phyloP scores from a whole-genome alignment of 2,113 vertebrate species.

The Python bivittatus region DNA sequence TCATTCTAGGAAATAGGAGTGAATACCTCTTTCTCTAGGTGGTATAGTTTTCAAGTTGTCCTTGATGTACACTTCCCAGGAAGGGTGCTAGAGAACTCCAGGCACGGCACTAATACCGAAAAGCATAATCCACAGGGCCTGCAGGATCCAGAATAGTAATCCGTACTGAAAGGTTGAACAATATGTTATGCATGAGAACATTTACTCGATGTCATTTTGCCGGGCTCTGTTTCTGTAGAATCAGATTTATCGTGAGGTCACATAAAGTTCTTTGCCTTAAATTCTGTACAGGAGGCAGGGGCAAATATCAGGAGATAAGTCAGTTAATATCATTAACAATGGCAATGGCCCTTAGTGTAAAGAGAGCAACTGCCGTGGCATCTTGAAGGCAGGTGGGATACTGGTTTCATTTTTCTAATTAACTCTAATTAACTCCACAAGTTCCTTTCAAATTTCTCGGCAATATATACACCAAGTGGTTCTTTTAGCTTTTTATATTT shows the following conservation, averaged over 20 bases:
- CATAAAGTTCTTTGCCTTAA: background rate
- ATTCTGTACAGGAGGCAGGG: background rate
- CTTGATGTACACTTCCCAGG: conserved; percentile 60
- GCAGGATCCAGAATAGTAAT: background rate
- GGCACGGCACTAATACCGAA: conserved; percentile 46
- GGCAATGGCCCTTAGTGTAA: background rate
- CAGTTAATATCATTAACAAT: background rate
- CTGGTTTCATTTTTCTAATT: background rate
- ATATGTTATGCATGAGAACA: background rate
- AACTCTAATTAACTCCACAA: background rate
- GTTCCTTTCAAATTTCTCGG: background rate
- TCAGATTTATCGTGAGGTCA: background rate
- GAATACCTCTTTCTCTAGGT: conserved; percentile 63
- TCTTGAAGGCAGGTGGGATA: background rate
- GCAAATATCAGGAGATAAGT: background rate
- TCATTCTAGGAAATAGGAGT: conserved; percentile 64
- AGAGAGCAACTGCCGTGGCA: background rate
- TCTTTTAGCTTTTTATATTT: background rate
- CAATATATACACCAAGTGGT: background rate
- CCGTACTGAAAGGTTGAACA: background rate
- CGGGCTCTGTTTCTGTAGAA: background rate
- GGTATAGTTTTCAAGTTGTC: conserved; percentile 7
- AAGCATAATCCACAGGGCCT: background rate
- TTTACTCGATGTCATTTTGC: background rate
- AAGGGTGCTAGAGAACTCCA: conserved; percentile 63